These are phyloP conservation scores for Cylloceria caligata DNA, from an alignment of 2,888 invertebrate genomes.

Conservation along the genomic window DNA sequence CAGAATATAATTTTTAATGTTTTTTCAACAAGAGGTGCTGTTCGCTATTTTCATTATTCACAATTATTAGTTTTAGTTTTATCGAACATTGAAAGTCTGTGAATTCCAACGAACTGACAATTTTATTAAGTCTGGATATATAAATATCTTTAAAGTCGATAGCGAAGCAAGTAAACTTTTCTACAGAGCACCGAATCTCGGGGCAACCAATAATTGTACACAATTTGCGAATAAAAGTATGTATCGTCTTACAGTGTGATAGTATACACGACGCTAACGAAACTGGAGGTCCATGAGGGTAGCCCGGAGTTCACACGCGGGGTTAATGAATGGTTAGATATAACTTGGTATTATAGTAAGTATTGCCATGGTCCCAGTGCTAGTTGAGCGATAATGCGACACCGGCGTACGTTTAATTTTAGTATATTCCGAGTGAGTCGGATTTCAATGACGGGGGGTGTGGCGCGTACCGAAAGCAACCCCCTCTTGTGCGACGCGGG, in stretches of 20 bases:
- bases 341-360: slow-evolving; percentile 80
- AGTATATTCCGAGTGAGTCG: slow-evolving; percentile 79
- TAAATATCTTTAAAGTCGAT: no score
- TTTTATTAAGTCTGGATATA: no score
- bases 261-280: neutral
- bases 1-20: no score
- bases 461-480: slow-evolving; percentile 72
- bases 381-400: slow-evolving; percentile 76
- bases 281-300: slow-evolving; percentile 15
- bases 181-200: neutral
- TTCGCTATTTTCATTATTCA: no score
- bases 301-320: slow-evolving; percentile 80
- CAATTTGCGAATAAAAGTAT: slow-evolving; percentile 32
- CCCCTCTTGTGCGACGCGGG: slow-evolving; percentile 44
- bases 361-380: slow-evolving; percentile 49
- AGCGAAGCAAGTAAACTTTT: neutral
- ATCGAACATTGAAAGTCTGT: no score
- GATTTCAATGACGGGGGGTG: slow-evolving; percentile 81
- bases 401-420: slow-evolving; percentile 83
- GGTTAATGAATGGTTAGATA: slow-evolving; percentile 84
- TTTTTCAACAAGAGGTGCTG: no score
- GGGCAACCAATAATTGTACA: slow-evolving; percentile 13
- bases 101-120: no score
- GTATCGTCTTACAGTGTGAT: slow-evolving; percentile 58
- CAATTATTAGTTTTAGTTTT: no score